Conservation (phyloP, 2,113 vertebrate species). For the Galeopterus variegatus region DNA sequence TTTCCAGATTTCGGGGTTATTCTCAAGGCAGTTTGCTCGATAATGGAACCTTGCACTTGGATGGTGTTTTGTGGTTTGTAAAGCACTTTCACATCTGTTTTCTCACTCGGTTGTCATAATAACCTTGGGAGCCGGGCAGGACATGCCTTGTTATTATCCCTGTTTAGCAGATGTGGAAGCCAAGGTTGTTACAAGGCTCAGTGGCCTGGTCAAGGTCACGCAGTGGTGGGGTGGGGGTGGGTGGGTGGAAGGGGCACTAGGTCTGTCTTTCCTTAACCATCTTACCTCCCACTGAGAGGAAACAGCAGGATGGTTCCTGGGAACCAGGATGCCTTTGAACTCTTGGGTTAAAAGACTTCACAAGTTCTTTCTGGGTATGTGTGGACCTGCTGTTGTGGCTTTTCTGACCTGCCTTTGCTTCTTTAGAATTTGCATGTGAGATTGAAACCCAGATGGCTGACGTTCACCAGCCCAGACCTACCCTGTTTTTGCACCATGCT, state of each 20-base stretch:
- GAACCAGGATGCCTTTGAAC: neutral
- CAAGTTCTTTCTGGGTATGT: neutral
- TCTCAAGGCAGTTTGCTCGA: neutral
- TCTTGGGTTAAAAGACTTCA: neutral
- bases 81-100: constrained; percentile 57
- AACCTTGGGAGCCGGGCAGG: neutral
- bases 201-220: neutral
- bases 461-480: neutral
- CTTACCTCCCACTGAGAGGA: neutral
- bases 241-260: neutral
- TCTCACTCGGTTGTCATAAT: constrained; percentile 6
- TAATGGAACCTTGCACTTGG: neutral
- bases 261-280: neutral
- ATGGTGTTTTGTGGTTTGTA: neutral
- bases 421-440: neutral
- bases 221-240: rapidly evolving
- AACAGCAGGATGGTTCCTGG: neutral
- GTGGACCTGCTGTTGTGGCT: neutral
- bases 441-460: constrained; percentile 27
- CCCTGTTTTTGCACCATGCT: neutral
- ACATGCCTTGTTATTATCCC: neutral
- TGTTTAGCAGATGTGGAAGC: constrained; percentile 47
- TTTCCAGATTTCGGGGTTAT: constrained; percentile 10
- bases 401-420: neutral
- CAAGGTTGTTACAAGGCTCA: constrained; percentile 20